phyloP scores from a whole-genome alignment of 2,888 invertebrate genomes.

The Agelastica alni region DNA sequence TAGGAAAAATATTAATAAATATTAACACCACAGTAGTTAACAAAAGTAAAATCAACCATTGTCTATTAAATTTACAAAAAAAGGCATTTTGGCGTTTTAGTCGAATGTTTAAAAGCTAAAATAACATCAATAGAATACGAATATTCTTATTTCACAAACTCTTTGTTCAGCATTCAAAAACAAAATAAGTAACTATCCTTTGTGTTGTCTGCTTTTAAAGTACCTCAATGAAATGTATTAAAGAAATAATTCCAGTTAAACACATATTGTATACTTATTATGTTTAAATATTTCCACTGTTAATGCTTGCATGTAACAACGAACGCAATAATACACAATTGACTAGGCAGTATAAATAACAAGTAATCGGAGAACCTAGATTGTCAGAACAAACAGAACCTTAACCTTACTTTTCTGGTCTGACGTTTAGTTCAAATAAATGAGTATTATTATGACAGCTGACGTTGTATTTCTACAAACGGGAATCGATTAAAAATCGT shows the following conservation, averaged over 20 bases:
- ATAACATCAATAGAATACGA: not conserved
- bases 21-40: constrained; percentile 39
- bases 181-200: constrained; percentile 9
- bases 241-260: constrained; percentile 1
- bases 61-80: constrained; percentile 46
- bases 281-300: not conserved
- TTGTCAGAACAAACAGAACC: no score
- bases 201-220: constrained; percentile 9
- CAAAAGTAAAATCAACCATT: constrained; percentile 46
- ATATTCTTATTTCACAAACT: not conserved
- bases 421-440: no score
- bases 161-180: constrained; percentile 17
- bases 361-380: no score
- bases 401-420: no score
- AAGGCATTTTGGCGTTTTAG: constrained; percentile 46
- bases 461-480: no score
- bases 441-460: no score
- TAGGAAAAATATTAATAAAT: constrained; percentile 45
- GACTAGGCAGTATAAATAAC: not conserved
- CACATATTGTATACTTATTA: constrained; percentile 8
- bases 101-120: constrained; percentile 40
- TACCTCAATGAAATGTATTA: not conserved
- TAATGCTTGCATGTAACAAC: not conserved
- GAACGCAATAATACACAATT: constrained; percentile 3
- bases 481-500: no score